Conservation (phyloP, 1,140 invertebrate genomes). For the Zophobas atratus region DNA sequence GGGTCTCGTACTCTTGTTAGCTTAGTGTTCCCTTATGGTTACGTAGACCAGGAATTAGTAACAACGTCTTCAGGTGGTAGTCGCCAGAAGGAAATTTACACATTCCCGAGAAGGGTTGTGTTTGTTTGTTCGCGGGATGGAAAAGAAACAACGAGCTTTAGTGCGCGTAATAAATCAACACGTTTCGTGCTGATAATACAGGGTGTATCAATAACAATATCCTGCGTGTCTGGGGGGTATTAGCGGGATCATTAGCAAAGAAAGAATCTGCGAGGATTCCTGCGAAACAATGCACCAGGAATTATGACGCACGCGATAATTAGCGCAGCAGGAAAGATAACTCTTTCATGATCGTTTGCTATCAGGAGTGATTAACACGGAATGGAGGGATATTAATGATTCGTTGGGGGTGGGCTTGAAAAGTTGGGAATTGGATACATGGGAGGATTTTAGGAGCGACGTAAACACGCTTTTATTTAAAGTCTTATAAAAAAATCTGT, state of each 20-base stretch:
- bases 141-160: constrained; percentile 1
- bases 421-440: not conserved
- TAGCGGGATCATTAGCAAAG: constrained; percentile 43
- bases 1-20: constrained; percentile 36
- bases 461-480: no score
- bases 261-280: constrained; percentile 43
- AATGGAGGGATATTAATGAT: constrained; percentile 25
- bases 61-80: constrained; percentile 5
- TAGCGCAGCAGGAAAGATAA: constrained; percentile 46
- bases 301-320: constrained; percentile 49
- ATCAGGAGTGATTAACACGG: constrained; percentile 23
- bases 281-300: constrained; percentile 40
- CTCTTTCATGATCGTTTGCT: constrained; percentile 42
- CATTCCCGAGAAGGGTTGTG: constrained; percentile 4
- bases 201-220: constrained; percentile 47
- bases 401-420: not conserved
- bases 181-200: not conserved
- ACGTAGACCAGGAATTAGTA: constrained; percentile 27
- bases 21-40: constrained; percentile 40
- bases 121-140: constrained; percentile 9
- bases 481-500: no score
- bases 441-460: no score
- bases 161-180: constrained; percentile 3
- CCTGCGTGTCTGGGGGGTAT: constrained; percentile 38
- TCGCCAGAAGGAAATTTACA: constrained; percentile 1